These are phyloP conservation scores for Psylliodes chrysocephalus DNA, from an alignment of 2,888 invertebrate genomes.

Conservation along the genomic window DNA sequence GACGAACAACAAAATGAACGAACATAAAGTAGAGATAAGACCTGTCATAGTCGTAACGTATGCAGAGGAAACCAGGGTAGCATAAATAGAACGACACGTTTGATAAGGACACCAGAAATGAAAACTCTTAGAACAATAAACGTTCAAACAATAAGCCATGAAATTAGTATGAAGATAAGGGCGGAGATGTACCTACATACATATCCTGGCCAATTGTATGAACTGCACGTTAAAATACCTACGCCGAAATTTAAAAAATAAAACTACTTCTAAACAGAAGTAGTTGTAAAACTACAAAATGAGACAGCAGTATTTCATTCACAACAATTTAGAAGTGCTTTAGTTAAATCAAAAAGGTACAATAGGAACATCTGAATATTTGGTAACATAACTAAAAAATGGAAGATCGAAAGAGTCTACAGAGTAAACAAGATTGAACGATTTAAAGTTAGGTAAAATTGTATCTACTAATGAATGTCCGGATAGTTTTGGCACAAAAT, in stretches of 20 bases:
- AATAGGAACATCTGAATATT: too few relatives aligned
- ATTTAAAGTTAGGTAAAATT: too few relatives aligned
- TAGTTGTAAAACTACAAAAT: too few relatives aligned
- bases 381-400: too few relatives aligned
- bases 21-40: constrained; percentile 15
- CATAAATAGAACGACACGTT: constrained; percentile 17
- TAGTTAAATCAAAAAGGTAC: too few relatives aligned
- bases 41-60: constrained; percentile 21
- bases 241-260: not conserved
- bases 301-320: too few relatives aligned
- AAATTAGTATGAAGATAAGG: constrained; percentile 18
- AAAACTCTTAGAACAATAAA: constrained; percentile 22
- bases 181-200: constrained; percentile 1
- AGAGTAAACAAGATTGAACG: too few relatives aligned
- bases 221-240: not conserved
- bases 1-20: constrained; percentile 13
- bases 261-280: too few relatives aligned
- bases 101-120: constrained; percentile 24
- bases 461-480: too few relatives aligned
- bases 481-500: too few relatives aligned
- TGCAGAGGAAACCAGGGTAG: constrained; percentile 15
- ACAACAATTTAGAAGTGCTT: too few relatives aligned
- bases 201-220: constrained; percentile 4
- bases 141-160: constrained; percentile 13
- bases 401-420: too few relatives aligned